Conservation (phyloP, 2,797 vertebrate species). For the Sebastes oblongus region DNA sequence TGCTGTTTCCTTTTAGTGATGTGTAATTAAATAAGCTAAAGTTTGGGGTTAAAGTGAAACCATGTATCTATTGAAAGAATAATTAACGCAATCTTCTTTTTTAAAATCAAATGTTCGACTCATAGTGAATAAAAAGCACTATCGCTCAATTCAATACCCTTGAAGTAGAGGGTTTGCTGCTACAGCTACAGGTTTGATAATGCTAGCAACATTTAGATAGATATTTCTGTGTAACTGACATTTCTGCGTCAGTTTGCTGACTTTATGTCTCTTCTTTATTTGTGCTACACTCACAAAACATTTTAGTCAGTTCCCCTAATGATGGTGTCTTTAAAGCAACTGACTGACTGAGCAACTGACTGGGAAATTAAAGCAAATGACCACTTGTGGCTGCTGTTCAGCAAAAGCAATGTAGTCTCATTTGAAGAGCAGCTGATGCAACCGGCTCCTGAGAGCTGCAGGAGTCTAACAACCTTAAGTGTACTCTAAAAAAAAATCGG, state of each 20-base stretch:
- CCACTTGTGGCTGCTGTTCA: not conserved
- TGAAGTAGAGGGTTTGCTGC: not conserved
- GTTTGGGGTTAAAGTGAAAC: too few species aligned
- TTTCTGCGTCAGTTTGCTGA: too few species aligned
- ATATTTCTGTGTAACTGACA: too few species aligned
- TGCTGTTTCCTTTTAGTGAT: too few species aligned
- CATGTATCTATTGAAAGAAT: too few species aligned
- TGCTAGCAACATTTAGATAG: too few species aligned
- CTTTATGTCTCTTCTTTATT: too few species aligned
- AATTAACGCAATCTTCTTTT: not conserved
- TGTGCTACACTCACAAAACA: too few species aligned
- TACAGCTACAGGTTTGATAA: not conserved
- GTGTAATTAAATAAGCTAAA: too few species aligned
- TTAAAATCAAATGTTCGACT: not conserved
- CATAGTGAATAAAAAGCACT: not conserved
- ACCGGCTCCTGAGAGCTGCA: not conserved
- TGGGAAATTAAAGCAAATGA: not conserved
- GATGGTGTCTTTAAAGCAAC: too few species aligned
- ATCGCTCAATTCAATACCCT: not conserved
- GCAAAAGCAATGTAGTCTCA: not conserved
- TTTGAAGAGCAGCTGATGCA: not conserved
- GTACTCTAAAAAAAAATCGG: not conserved
- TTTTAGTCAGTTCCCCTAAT: too few species aligned
- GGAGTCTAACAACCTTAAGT: not conserved
- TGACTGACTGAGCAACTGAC: not conserved